Conservation (phyloP, 2,113 vertebrate genomes). For the Gallinago media region DNA sequence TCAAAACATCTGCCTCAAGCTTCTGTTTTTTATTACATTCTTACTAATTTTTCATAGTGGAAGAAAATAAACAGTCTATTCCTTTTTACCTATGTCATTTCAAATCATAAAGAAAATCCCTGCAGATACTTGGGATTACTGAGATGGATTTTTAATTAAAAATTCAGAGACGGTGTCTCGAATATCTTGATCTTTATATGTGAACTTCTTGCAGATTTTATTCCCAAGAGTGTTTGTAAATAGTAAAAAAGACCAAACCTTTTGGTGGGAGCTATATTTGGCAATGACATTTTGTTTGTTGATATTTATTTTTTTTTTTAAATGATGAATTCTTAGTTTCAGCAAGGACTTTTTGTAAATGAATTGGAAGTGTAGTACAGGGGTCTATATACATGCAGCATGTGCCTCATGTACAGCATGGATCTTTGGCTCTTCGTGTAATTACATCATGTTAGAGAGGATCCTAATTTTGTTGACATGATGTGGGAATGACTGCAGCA, state of each 20-base stretch:
- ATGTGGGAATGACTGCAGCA: neutral
- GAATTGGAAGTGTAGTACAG: neutral
- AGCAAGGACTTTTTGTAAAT: neutral
- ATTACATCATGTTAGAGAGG: neutral
- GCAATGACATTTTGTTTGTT: neutral
- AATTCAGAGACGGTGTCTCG: neutral
- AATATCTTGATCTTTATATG: neutral
- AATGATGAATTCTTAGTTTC: neutral
- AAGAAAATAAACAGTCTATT: neutral
- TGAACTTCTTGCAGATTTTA: neutral
- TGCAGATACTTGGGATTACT: neutral
- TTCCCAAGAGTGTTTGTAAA: neutral
- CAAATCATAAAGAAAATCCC: neutral
- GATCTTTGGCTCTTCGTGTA: neutral
- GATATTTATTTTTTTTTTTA: neutral
- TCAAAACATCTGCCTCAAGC: neutral
- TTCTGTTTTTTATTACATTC: neutral
- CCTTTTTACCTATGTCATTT: neutral
- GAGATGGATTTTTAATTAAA: neutral
- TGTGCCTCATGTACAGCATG: neutral
- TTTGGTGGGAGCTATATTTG: neutral
- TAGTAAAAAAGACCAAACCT: neutral
- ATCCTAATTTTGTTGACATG: neutral
- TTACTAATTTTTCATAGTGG: neutral
- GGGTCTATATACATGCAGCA: fast-evolving